Evolutionary conservation across 2,888 invertebrate species (phyloP).

Genomic region (Gnatocerus cornutus): DNA sequence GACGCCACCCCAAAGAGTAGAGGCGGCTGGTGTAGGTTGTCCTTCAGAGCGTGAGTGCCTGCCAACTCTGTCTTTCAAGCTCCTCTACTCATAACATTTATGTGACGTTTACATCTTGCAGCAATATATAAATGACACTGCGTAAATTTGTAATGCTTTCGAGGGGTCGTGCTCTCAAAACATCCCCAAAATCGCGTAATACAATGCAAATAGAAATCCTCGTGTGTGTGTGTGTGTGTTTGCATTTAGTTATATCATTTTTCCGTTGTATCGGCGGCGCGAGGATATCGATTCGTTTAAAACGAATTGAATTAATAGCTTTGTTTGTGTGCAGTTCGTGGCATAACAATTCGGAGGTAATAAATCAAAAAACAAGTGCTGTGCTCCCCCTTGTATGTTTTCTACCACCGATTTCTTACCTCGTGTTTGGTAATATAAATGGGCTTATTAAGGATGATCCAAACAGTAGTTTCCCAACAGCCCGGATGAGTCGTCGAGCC

Average conservation of each 20-base stretch:
- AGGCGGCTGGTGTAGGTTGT: constrained; percentile 28
- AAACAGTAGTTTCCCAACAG: constrained; percentile 99
- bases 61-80: constrained; percentile 47
- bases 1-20: constrained; percentile 18
- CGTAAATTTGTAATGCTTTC: constrained; percentile 46
- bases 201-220: constrained; percentile 41
- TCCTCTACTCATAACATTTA: constrained; percentile 46
- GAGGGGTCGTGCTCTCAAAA: constrained; percentile 21
- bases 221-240: constrained; percentile 31
- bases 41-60: constrained; percentile 31
- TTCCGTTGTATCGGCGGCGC: constrained; percentile 2
- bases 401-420: constrained; percentile 74
- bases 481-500: constrained; percentile 98
- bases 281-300: constrained; percentile 26
- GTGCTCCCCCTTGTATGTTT: constrained; percentile 12
- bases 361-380: constrained; percentile 42
- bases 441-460: constrained; percentile 98
- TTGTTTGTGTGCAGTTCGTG: constrained; percentile 35
- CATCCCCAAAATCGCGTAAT: constrained; percentile 30
- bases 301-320: constrained; percentile 37
- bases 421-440: constrained; percentile 97
- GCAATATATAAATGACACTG: constrained; percentile 48
- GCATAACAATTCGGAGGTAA: constrained; percentile 31
- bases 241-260: constrained; percentile 37
- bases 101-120: constrained; percentile 50